Percentiles rank a stretch among this genome's conserved stretches.
These are phyloP conservation scores for Actinia tenebrosa DNA, from an alignment of 64 coral and sea anemone species.

Conservation along the genomic window DNA sequence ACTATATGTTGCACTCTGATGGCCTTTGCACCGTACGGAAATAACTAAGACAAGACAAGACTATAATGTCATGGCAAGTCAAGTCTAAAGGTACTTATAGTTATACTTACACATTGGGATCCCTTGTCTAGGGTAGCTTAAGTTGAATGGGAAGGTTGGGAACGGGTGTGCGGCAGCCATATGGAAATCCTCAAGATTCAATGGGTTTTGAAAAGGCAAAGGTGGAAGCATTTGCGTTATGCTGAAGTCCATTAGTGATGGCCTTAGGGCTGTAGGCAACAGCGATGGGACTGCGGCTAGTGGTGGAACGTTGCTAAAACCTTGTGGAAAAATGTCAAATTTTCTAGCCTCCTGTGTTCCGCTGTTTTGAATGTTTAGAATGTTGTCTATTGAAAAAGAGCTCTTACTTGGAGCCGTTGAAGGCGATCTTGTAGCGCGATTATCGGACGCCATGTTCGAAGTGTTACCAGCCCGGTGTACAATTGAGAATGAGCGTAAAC, in stretches of 20 bases:
- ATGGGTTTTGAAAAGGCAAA: constrained; percentile 1
- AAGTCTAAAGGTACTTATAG: constrained; percentile 9
- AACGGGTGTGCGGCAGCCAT: constrained; percentile 1
- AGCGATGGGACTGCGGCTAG: background rate
- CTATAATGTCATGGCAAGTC: constrained; percentile 18
- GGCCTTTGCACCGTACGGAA: constrained; percentile 32
- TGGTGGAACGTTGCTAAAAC: background rate
- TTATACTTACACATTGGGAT: constrained; percentile 19
- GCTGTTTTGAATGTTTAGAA: background rate
- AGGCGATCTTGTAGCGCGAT: background rate
- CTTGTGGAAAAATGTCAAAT: constrained; percentile 19
- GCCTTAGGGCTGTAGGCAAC: constrained; percentile 3
- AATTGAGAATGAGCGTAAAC: constrained; percentile 28
- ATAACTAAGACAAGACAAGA: constrained; percentile 23
- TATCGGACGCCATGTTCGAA: constrained; percentile 24
- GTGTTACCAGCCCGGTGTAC: constrained; percentile 16
- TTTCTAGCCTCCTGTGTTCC: constrained; percentile 16
- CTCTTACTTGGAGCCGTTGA: background rate
- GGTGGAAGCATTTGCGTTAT: constrained; percentile 4
- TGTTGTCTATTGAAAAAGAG: constrained; percentile 24
- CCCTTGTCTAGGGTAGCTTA: background rate
- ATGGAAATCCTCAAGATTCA: constrained; percentile 2
- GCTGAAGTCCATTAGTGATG: constrained; percentile 1
- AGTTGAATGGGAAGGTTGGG: constrained; percentile 9
- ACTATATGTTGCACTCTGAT: constrained; percentile 4